Evolutionary conservation across 2,113 vertebrate genomes (phyloP).

Genomic region (Acanthisitta chloris): DNA sequence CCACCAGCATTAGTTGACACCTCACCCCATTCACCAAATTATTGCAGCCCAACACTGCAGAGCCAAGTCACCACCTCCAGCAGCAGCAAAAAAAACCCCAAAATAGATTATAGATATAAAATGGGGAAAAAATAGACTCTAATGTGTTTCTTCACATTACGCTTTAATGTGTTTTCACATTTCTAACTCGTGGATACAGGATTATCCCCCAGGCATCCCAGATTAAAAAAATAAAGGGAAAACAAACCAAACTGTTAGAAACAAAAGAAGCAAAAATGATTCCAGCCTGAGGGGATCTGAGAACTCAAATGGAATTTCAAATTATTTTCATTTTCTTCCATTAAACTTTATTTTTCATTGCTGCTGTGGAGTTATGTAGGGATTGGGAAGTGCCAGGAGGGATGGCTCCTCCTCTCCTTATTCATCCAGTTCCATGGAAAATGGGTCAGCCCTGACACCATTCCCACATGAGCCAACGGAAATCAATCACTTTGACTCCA

Average conservation of each 20-base stretch:
- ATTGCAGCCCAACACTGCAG: accelerated
- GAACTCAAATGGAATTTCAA: slow-evolving; percentile 55
- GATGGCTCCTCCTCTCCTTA: neutral
- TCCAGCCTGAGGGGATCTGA: slow-evolving; percentile 8
- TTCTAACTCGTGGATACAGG: neutral
- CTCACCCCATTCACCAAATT: neutral
- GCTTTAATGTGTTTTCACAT: neutral
- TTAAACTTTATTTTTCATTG: neutral
- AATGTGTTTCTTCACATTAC: neutral
- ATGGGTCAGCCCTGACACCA: accelerated
- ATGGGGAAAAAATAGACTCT: neutral
- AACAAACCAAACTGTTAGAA: neutral
- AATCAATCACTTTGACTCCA: accelerated
- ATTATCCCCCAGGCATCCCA: neutral
- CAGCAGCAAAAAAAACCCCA: too few relatives aligned
- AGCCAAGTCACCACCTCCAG: too few relatives aligned
- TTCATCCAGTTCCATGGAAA: neutral
- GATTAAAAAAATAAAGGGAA: neutral
- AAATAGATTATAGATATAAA: neutral
- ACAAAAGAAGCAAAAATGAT: slow-evolving; percentile 7
- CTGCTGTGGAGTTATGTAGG: neutral
- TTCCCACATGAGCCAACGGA: accelerated
- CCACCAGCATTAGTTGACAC: accelerated
- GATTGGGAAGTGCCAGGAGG: neutral
- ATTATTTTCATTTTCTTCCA: neutral